phyloP scores from a whole-genome alignment of 2,797 vertebrate genomes.

The Siniperca scherzeri region DNA sequence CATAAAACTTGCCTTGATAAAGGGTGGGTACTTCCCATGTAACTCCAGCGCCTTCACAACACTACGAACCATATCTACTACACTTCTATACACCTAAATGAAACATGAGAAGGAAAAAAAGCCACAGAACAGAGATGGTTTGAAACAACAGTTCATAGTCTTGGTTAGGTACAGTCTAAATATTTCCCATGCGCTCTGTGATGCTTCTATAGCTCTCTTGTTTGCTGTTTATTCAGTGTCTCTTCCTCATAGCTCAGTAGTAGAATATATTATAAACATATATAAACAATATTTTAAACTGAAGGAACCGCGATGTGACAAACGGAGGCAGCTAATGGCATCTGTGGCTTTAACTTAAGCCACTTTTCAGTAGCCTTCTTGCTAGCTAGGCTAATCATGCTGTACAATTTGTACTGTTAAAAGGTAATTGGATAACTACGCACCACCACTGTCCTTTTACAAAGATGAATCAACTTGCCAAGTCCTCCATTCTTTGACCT shows the following conservation, averaged over 20 bases:
- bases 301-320: too few relatives aligned
- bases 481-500: too few relatives aligned
- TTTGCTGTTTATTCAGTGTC: conserved; percentile 64
- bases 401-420: too few relatives aligned
- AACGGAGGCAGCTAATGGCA: too few relatives aligned
- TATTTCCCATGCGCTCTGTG: conserved; percentile 88
- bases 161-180: conserved; percentile 83
- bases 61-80: conserved; percentile 97
- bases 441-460: too few relatives aligned
- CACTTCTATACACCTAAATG: conserved; percentile 97
- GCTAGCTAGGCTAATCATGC: too few relatives aligned
- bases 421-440: too few relatives aligned
- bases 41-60: conserved; percentile 96
- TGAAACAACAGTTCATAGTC: conserved; percentile 89
- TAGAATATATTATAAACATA: too few relatives aligned
- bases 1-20: conserved; percentile 93
- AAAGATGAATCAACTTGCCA: too few relatives aligned
- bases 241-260: conserved; percentile 77
- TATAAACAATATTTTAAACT: too few relatives aligned
- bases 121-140: conserved; percentile 92
- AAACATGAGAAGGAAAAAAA: conserved; percentile 92
- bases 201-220: conserved; percentile 60
- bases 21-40: conserved; percentile 92
- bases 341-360: too few relatives aligned
- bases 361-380: too few relatives aligned